Percentiles rank a stretch among this genome's conserved stretches.
phyloP scores from a whole-genome alignment of 2,888 invertebrate genomes.

The Pseudoips prasinana region DNA sequence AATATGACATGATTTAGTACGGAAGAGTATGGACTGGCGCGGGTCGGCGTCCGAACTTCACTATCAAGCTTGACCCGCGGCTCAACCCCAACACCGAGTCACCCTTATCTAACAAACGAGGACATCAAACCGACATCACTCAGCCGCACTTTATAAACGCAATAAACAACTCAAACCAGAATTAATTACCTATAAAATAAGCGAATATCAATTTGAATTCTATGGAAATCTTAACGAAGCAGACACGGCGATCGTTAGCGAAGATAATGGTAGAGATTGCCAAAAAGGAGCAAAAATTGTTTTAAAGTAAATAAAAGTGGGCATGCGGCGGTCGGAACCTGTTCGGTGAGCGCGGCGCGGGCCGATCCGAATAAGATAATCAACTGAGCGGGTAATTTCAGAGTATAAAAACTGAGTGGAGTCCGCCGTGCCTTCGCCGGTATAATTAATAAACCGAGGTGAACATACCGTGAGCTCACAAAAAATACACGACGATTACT shows the following conservation, averaged over 20 bases:
- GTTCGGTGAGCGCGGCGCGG: conserved; percentile 53
- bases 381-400: conserved; percentile 69
- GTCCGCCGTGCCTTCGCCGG: conserved; percentile 48
- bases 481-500: conserved; percentile 39
- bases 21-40: conserved; percentile 16
- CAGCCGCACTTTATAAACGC: conserved; percentile 47
- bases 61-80: conserved; percentile 71
- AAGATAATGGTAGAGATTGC: conserved; percentile 75
- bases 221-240: conserved; percentile 74
- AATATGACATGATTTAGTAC: conserved; percentile 21
- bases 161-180: conserved; percentile 60
- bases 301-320: conserved; percentile 78
- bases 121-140: conserved; percentile 64
- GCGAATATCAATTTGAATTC: conserved; percentile 62
- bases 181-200: conserved; percentile 59
- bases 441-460: conserved; percentile 66
- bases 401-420: conserved; percentile 60
- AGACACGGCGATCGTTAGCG: conserved; percentile 67
- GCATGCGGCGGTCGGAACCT: conserved; percentile 65
- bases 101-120: conserved; percentile 73
- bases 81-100: conserved; percentile 57
- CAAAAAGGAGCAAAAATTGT: conserved; percentile 75
- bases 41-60: conserved; percentile 66
- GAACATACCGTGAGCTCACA: conserved; percentile 39
- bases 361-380: conserved; percentile 74